Evolutionary conservation across 64 coral and sea anemone species (phyloP).

Genomic region (Dendronephthya gigantea): DNA sequence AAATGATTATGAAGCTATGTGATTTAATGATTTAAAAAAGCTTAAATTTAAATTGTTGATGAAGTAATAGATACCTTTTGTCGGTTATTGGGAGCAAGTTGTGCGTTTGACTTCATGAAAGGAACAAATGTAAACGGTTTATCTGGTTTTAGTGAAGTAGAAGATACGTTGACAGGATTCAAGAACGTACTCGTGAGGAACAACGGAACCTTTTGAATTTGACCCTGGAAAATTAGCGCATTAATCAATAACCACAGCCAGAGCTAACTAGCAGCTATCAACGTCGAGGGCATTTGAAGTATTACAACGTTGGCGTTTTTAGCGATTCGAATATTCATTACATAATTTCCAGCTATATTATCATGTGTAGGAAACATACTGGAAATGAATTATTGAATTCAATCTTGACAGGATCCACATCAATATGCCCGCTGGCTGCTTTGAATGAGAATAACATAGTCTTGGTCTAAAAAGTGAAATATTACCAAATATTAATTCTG

Average conservation of each 20-base stretch:
- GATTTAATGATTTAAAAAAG: not conserved
- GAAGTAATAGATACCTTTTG: constrained; percentile 18
- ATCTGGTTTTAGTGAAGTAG: constrained; percentile 49
- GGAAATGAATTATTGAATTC: constrained; percentile 75
- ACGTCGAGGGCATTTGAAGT: too few species aligned
- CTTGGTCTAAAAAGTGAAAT: not conserved
- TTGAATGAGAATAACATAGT: constrained; percentile 38
- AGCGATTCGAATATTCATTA: too few species aligned
- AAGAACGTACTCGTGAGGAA: constrained; percentile 64
- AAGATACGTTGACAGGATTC: constrained; percentile 51
- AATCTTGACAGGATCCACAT: constrained; percentile 36
- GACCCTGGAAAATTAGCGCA: constrained; percentile 56
- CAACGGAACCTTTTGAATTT: constrained; percentile 42
- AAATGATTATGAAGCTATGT: not conserved
- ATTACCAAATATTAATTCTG: not conserved
- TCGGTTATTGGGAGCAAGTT: constrained; percentile 27
- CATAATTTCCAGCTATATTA: too few species aligned
- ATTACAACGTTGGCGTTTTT: too few species aligned
- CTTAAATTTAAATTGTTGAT: too few species aligned
- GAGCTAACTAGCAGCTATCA: too few species aligned
- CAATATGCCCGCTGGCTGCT: constrained; percentile 73
- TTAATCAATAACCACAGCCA: not conserved
- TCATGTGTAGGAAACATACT: too few species aligned
- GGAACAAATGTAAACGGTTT: constrained; percentile 51
- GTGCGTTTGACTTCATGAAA: not conserved